Evolutionary conservation across 2,888 invertebrate genomes (phyloP).

Genomic region (Cyrtodaria siliqua): DNA sequence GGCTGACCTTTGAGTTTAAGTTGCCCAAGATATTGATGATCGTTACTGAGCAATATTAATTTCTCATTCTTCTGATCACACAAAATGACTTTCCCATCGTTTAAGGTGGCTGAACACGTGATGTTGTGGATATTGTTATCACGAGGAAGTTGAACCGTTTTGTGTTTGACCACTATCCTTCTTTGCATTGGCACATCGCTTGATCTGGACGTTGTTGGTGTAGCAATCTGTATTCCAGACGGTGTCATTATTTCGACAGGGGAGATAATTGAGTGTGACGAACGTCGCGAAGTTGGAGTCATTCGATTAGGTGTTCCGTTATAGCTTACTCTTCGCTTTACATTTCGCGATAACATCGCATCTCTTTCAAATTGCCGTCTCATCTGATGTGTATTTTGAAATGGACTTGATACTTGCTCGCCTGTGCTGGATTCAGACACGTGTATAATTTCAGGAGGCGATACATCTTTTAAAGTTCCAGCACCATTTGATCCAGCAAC

Average conservation of each 20-base stretch:
- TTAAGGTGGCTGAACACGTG: constrained; percentile 13
- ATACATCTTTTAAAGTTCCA: no score
- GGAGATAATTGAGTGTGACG: constrained; percentile 23
- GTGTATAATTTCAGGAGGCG: no score
- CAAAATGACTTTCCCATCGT: constrained; percentile 18
- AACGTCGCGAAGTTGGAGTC: constrained; percentile 13
- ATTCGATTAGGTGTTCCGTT: constrained; percentile 5
- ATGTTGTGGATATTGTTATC: constrained; percentile 20
- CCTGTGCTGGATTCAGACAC: no score
- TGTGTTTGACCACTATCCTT: constrained; percentile 13
- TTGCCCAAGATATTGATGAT: background rate
- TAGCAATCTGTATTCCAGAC: background rate
- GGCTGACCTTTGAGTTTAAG: constrained; percentile 21
- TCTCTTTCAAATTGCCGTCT: background rate
- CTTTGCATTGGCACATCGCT: constrained; percentile 17
- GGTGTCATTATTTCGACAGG: constrained; percentile 18
- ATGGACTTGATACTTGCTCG: background rate
- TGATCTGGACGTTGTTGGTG: constrained; percentile 3
- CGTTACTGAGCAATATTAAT: constrained; percentile 15
- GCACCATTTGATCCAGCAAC: no score
- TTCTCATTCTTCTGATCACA: constrained; percentile 41
- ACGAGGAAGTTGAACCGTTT: constrained; percentile 16
- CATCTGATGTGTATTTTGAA: background rate
- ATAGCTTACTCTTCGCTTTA: background rate
- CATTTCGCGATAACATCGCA: background rate